phyloP scores from a whole-genome alignment of 2,113 vertebrate species.

The Marmota monax region DNA sequence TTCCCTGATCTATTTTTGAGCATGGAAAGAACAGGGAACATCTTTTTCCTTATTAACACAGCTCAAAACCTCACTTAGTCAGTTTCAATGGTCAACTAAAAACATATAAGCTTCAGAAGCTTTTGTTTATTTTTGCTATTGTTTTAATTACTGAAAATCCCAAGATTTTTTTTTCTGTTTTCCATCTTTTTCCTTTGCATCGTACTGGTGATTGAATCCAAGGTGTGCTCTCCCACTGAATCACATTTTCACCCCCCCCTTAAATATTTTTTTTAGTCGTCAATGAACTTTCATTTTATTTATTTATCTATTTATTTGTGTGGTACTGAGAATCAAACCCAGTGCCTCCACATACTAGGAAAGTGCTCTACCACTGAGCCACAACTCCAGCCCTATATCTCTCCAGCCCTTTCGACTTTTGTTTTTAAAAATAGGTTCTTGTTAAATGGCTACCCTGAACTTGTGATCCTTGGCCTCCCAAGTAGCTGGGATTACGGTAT shows the following conservation, averaged over 20 bases:
- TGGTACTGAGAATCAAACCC: too few relatives aligned
- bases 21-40: not conserved
- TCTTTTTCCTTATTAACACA: not conserved
- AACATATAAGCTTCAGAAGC: not conserved
- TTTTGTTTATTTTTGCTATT: not conserved
- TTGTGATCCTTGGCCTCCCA: not conserved
- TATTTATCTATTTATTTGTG: too few relatives aligned
- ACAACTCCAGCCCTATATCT: not conserved
- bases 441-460: not conserved
- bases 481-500: not conserved
- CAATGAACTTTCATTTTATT: too few relatives aligned
- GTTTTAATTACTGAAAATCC: not conserved
- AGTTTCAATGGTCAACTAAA: not conserved
- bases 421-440: not conserved
- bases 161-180: not conserved
- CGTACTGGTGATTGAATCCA: not conserved
- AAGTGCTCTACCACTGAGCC: not conserved
- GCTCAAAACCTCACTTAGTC: not conserved
- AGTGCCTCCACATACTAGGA: too few relatives aligned
- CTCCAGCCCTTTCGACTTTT: too few relatives aligned
- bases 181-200: not conserved
- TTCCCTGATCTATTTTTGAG: not conserved
- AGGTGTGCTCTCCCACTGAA: not conserved
- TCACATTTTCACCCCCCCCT: not conserved
- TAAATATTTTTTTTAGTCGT: too few relatives aligned